These are phyloP conservation scores for Heliothis subflexa DNA, from an alignment of 1,140 invertebrate species.

Conservation along the genomic window DNA sequence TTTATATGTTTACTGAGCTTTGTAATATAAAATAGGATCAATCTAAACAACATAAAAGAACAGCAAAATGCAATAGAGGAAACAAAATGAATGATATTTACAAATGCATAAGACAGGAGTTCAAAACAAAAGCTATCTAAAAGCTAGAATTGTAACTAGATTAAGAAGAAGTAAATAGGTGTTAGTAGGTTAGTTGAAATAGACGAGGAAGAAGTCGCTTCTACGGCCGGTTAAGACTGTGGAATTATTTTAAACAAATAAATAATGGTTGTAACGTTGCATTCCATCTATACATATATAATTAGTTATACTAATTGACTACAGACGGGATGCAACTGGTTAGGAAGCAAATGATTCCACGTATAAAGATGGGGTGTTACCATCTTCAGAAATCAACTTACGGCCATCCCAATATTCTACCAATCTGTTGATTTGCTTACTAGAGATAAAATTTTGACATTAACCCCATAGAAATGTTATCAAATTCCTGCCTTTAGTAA, in stretches of 20 bases:
- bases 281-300: too few relatives aligned
- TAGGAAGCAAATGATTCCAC: not conserved
- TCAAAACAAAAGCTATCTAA: not conserved
- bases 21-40: too few relatives aligned
- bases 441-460: too few relatives aligned
- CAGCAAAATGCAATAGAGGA: too few relatives aligned
- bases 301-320: too few relatives aligned
- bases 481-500: too few relatives aligned
- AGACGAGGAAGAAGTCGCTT: not conserved
- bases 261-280: not conserved
- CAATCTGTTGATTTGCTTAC: too few relatives aligned
- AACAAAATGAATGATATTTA: not conserved
- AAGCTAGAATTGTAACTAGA: slow-evolving; percentile 2
- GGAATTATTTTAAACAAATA: slow-evolving; percentile 2
- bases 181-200: slow-evolving; percentile 20
- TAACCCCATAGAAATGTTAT: too few relatives aligned
- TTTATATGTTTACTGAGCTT: too few relatives aligned
- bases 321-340: too few relatives aligned
- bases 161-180: not conserved
- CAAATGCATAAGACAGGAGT: not conserved
- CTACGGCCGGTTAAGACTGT: not conserved
- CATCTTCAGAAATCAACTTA: not conserved
- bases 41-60: too few relatives aligned
- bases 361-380: not conserved
- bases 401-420: too few relatives aligned